phyloP scores from a whole-genome alignment of 2,797 vertebrate genomes.

The Mico argentatus region DNA sequence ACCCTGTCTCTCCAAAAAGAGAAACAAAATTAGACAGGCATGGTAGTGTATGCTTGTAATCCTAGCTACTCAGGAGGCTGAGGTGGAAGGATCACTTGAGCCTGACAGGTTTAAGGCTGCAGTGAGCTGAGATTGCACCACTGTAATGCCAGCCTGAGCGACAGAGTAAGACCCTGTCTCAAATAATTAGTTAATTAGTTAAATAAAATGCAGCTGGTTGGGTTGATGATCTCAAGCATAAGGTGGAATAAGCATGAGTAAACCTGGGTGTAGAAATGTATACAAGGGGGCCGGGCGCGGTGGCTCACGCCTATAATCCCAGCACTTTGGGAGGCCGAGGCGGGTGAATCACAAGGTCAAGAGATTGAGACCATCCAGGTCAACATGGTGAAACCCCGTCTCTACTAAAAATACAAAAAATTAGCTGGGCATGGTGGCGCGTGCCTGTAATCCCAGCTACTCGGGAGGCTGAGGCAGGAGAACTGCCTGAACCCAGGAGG shows the following conservation, averaged over 20 bases:
- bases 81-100: background rate
- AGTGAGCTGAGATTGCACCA: background rate
- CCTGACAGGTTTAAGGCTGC: background rate
- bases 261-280: background rate
- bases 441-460: too few species aligned
- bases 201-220: background rate
- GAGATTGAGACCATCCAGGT: too few species aligned
- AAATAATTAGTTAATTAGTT: background rate
- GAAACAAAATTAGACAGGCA: background rate
- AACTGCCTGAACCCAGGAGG: too few species aligned
- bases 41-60: background rate
- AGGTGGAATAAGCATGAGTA: background rate
- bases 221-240: background rate
- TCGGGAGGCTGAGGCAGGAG: too few species aligned
- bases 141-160: background rate
- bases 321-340: too few species aligned
- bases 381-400: too few species aligned
- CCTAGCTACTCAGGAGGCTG: background rate
- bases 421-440: too few species aligned
- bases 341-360: too few species aligned
- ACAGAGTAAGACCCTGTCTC: background rate
- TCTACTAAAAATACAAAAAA: too few species aligned
- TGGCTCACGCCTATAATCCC: too few species aligned
- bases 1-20: background rate
- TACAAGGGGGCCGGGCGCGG: background rate